These are phyloP conservation scores for Herpailurus yagouaroundi DNA, from an alignment of 2,113 vertebrate species.

Conservation along the genomic window DNA sequence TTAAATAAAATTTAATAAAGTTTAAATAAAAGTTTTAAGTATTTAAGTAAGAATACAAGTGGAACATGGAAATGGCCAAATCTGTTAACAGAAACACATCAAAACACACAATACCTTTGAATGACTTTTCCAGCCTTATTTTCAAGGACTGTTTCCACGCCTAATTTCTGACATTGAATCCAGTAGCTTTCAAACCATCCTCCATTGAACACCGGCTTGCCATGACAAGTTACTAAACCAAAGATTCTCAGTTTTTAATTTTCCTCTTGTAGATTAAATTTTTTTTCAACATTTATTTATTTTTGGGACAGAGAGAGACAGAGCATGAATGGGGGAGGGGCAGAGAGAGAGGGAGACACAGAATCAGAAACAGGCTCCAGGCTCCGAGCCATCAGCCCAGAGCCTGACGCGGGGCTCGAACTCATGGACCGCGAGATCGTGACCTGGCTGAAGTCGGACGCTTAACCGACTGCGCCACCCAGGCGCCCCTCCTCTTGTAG, in stretches of 20 bases:
- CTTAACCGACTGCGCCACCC: no score
- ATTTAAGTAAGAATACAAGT: background rate
- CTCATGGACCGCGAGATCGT: no score
- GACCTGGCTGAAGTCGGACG: no score
- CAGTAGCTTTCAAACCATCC: background rate
- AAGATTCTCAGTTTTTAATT: background rate
- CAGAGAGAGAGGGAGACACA: no score
- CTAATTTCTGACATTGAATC: background rate
- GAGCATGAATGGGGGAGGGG: no score
- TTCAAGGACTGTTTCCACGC: background rate
- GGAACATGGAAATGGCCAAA: background rate
- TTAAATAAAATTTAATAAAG: background rate
- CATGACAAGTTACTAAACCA: background rate
- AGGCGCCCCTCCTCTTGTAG: background rate
- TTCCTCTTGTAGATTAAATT: background rate
- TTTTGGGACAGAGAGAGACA: no score
- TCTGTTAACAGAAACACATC: background rate
- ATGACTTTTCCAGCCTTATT: background rate
- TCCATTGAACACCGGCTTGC: background rate
- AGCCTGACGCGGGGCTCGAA: no score
- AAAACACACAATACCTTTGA: background rate
- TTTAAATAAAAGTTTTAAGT: background rate
- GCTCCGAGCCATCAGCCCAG: no score
- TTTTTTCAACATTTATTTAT: no score
- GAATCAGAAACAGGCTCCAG: no score